A percentile compares a stretch with the other conserved stretches of the same genome.
phyloP scores from a whole-genome alignment of 2,888 invertebrate genomes.

The Phania funesta region DNA sequence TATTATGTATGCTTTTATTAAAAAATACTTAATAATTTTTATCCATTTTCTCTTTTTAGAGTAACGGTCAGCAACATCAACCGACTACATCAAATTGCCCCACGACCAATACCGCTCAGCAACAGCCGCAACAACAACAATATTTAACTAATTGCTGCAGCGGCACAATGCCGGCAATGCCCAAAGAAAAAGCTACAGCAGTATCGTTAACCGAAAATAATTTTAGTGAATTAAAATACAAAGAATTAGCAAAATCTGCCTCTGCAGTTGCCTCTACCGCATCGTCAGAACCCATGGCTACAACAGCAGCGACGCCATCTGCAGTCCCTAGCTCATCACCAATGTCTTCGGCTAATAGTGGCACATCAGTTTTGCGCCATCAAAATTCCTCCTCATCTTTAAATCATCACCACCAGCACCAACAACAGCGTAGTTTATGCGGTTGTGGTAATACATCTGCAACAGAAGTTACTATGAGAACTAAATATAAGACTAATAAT shows the following conservation, averaged over 20 bases:
- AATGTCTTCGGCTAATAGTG: conserved; percentile 10
- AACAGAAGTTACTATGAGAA: conserved; percentile 68
- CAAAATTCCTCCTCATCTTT: conserved; percentile 63
- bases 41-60: conserved; percentile 68
- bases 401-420: conserved; percentile 68
- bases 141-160: conserved; percentile 67
- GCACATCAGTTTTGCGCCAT: conserved; percentile 21
- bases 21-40: too few relatives aligned
- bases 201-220: conserved; percentile 78
- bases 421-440: conserved; percentile 71
- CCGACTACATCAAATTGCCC: conserved; percentile 65
- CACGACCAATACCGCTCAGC: conserved; percentile 48
- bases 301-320: conserved; percentile 38
- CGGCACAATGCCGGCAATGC: conserved; percentile 80
- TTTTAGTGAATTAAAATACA: conserved; percentile 76
- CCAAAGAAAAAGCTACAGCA: conserved; percentile 79
- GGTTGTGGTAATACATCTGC: conserved; percentile 72
- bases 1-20: too few relatives aligned
- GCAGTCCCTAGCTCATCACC: conserved; percentile 33
- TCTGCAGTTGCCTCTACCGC: conserved; percentile 43
- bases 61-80: conserved; percentile 74
- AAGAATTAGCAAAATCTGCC: conserved; percentile 72
- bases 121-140: conserved; percentile 69
- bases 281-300: conserved; percentile 64
- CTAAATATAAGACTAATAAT: conserved; percentile 73